These are phyloP conservation scores for Tiliacea citrago DNA, from an alignment of 2,888 invertebrate genomes.

Conservation along the genomic window DNA sequence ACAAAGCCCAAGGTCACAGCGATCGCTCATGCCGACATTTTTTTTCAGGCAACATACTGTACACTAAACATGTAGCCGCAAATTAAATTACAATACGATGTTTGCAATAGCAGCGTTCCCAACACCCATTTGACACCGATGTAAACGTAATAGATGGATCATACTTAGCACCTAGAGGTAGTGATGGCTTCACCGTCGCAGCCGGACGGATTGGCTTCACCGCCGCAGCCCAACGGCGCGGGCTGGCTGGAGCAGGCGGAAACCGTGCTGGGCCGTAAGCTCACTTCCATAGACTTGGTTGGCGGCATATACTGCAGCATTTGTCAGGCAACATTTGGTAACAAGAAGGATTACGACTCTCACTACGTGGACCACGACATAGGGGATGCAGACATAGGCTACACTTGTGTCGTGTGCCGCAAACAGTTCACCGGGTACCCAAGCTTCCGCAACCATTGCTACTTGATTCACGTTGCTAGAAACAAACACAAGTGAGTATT, in stretches of 20 bases:
- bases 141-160: constrained; percentile 83
- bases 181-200: constrained; percentile 77
- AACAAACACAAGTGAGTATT: constrained; percentile 88
- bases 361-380: constrained; percentile 87
- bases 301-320: constrained; percentile 91
- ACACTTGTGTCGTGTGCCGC: constrained; percentile 91
- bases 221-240: constrained; percentile 30
- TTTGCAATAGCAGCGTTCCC: constrained; percentile 79
- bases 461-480: constrained; percentile 89
- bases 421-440: constrained; percentile 89
- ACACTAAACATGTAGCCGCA: constrained; percentile 83
- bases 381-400: constrained; percentile 78
- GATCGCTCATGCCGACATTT: constrained; percentile 65
- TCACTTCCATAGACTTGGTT: constrained; percentile 83
- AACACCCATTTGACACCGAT: constrained; percentile 79
- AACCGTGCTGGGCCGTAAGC: constrained; percentile 70
- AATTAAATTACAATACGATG: constrained; percentile 76
- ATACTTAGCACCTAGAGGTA: constrained; percentile 75
- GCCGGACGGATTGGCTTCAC: constrained; percentile 49
- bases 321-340: constrained; percentile 87
- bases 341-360: constrained; percentile 88
- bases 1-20: constrained; percentile 68
- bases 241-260: constrained; percentile 58
- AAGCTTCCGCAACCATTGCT: constrained; percentile 91
- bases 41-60: constrained; percentile 75